These are phyloP conservation scores for Muscicapa adusta DNA, from an alignment of 2,113 vertebrate genomes.

Conservation along the genomic window DNA sequence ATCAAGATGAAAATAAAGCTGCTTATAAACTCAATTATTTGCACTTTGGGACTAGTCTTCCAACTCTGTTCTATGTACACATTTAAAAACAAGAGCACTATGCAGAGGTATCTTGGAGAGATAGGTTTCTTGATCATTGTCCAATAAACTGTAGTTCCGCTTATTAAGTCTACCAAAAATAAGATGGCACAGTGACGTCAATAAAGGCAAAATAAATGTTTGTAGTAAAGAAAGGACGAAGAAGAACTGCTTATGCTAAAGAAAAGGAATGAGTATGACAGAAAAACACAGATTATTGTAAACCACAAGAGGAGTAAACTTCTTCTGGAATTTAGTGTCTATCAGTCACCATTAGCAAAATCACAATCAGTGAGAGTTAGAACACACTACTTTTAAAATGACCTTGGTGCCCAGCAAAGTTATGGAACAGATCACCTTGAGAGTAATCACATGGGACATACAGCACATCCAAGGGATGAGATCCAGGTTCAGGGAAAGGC, in stretches of 20 bases:
- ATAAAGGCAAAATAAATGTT: neutral
- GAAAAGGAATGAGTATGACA: neutral
- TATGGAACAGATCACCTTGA: neutral
- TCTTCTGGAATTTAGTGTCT: neutral
- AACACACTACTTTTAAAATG: neutral
- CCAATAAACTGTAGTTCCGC: neutral
- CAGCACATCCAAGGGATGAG: neutral
- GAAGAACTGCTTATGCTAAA: neutral
- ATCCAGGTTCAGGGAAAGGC: neutral
- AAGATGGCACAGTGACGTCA: neutral
- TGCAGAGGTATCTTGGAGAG: neutral
- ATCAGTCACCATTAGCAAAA: neutral
- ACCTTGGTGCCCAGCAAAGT: neutral
- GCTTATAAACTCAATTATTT: neutral
- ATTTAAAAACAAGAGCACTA: neutral
- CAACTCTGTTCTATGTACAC: neutral
- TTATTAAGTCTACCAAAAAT: neutral
- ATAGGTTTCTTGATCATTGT: neutral
- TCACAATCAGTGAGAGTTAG: neutral
- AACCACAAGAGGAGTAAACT: neutral
- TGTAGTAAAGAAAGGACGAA: neutral
- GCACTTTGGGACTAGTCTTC: neutral
- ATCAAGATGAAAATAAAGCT: neutral
- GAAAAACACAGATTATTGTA: neutral
- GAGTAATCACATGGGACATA: fast-evolving